phyloP scores from a whole-genome alignment of 2,797 vertebrate genomes.

The Parotocinclus haroldoi region DNA sequence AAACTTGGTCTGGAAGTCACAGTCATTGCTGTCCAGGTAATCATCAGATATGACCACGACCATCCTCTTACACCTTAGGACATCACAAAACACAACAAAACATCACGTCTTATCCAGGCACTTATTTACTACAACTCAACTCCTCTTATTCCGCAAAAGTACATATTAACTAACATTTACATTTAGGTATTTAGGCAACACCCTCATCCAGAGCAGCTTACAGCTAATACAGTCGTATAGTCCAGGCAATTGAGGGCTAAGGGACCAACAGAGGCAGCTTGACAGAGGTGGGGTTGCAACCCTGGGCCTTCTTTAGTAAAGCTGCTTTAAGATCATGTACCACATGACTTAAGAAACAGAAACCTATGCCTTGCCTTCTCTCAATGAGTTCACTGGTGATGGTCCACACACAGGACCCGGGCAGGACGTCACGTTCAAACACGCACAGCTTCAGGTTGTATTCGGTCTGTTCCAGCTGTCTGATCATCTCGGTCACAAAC shows the following conservation, averaged over 20 bases:
- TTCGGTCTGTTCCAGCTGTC: constrained; percentile 84
- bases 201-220: no score
- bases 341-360: no score
- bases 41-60: constrained; percentile 95
- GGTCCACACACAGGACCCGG: constrained; percentile 91
- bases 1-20: constrained; percentile 99
- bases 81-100: not conserved
- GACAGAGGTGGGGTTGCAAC: no score
- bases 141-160: no score
- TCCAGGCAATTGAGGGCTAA: no score
- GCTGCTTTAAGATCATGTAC: no score
- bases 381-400: constrained; percentile 96
- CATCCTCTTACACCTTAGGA: constrained; percentile 87
- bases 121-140: no score
- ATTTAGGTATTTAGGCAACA: no score
- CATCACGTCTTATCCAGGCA: not conserved
- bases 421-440: constrained; percentile 92
- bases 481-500: constrained; percentile 95
- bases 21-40: constrained; percentile 88
- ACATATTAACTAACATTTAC: no score
- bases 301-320: no score
- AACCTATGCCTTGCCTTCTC: constrained; percentile 67
- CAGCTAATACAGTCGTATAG: no score
- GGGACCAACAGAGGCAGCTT: no score
- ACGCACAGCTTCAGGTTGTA: constrained; percentile 89